Evolutionary conservation across 1,140 invertebrate species (phyloP), one percentile per base, ranked within the genome.

Genomic region (Aricia agestis): DNA sequence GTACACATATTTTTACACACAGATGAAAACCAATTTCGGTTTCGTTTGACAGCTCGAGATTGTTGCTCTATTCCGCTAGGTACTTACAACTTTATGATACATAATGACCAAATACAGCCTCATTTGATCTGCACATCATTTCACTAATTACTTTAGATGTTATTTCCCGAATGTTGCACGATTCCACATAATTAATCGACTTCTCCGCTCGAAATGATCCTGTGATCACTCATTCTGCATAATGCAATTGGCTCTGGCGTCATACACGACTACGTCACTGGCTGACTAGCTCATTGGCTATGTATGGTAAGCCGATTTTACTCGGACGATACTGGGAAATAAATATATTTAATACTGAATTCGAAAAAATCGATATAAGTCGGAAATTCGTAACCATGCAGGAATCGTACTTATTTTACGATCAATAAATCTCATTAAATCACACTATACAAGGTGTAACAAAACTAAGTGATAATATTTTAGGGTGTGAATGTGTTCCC

Each of bases 251-350:
- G 66, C 45, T 45, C 58, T 9, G 65, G 18, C 66, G 59, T 68
- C 66, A 72, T 63, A 72, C 67, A 61, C 67, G 63, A 61, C 41
- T 65, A 31, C 67, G 70, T 61, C 41, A 63, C 25, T 52, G 18
- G 25, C 25, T 25, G 25, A 25, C 3, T 36, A 36, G n/a, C 9
- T 19, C 67, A 19, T 63, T 19, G 17, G 59, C 59, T 18, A 17
- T 19, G 25, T 63, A 18, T 63, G 25, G 15, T 63, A 31, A 31
- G 9, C 59, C 59, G 59, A 63, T 52, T 52, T 52, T 9, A 52
- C 13, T 52, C 45, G 45, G 45, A 52, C 13, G 45, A 11, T 52
- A 13, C 11, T 13, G 9, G 45, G 13, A 52, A 13, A 52, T 11
- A 11, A 9, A 52, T 52, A 52, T 52, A 13, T 52, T 52, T 13